Evolutionary conservation across 2,797 vertebrate species (phyloP).

Genomic region (Artibeus lituratus): DNA sequence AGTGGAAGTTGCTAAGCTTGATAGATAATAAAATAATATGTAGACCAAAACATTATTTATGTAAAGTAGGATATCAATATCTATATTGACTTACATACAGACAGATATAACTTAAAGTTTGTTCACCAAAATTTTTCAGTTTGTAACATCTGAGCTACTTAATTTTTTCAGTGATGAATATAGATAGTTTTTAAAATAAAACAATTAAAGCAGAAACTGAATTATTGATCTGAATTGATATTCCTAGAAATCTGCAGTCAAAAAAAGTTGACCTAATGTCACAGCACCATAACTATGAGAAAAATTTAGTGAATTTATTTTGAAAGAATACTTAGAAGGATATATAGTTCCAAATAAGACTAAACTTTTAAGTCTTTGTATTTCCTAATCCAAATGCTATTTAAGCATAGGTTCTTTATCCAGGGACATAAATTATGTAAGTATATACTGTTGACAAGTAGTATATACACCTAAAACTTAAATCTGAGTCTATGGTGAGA

Average conservation of each 20-base stretch:
- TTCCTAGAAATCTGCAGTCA: not conserved
- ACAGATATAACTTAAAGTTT: not conserved
- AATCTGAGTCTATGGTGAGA: not conserved
- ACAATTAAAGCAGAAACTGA: not conserved
- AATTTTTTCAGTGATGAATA: not conserved
- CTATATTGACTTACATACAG: not conserved
- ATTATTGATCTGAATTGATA: not conserved
- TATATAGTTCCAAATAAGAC: not conserved
- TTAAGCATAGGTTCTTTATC: not conserved
- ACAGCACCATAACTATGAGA: not conserved
- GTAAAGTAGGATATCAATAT: not conserved
- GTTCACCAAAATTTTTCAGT: not conserved
- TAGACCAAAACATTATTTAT: not conserved
- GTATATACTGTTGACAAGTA: not conserved
- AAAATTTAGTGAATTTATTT: not conserved
- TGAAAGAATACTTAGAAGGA: not conserved
- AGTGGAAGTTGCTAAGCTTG: not conserved
- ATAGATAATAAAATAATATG: not conserved
- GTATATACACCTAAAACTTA: not conserved
- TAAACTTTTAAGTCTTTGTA: not conserved
- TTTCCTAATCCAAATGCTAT: not conserved
- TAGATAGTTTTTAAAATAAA: not conserved
- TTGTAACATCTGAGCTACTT: not conserved
- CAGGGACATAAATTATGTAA: not conserved
- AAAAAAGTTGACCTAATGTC: not conserved